These are phyloP conservation scores for Hippocampus kuda DNA, from an alignment of 2,797 vertebrate genomes.

Conservation along the genomic window DNA sequence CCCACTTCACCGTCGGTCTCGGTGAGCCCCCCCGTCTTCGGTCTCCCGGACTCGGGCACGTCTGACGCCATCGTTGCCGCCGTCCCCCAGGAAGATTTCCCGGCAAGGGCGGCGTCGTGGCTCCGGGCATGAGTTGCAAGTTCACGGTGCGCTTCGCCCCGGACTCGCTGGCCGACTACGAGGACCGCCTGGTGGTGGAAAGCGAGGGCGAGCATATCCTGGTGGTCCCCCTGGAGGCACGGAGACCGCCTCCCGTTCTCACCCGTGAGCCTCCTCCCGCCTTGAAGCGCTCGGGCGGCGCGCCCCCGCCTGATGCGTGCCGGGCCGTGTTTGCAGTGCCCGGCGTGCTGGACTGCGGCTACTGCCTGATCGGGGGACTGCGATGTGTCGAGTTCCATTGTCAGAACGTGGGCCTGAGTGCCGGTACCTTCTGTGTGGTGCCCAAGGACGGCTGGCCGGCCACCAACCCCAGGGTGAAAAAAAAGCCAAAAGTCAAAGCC, in stretches of 20 bases:
- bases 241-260: constrained; percentile 76
- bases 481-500: too few relatives aligned
- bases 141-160: constrained; percentile 80
- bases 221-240: constrained; percentile 74
- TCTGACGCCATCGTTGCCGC: too few relatives aligned
- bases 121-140: constrained; percentile 89
- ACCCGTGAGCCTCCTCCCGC: constrained; percentile 66
- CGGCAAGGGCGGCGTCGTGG: constrained; percentile 77
- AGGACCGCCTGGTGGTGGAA: constrained; percentile 80
- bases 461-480: constrained; percentile 69
- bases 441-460: constrained; percentile 74
- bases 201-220: constrained; percentile 69
- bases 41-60: too few relatives aligned
- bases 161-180: constrained; percentile 74
- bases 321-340: constrained; percentile 65
- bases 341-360: constrained; percentile 74
- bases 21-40: constrained; percentile 76
- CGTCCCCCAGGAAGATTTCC: constrained; percentile 79
- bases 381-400: constrained; percentile 71
- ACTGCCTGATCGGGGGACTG: constrained; percentile 79
- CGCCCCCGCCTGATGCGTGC: too few relatives aligned
- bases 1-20: constrained; percentile 76
- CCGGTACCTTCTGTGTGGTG: constrained; percentile 79
- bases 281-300: not conserved
- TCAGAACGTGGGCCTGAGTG: constrained; percentile 74